These are phyloP conservation scores for Prochilodus magdalenae DNA, from an alignment of 2,113 vertebrate species.

Conservation along the genomic window DNA sequence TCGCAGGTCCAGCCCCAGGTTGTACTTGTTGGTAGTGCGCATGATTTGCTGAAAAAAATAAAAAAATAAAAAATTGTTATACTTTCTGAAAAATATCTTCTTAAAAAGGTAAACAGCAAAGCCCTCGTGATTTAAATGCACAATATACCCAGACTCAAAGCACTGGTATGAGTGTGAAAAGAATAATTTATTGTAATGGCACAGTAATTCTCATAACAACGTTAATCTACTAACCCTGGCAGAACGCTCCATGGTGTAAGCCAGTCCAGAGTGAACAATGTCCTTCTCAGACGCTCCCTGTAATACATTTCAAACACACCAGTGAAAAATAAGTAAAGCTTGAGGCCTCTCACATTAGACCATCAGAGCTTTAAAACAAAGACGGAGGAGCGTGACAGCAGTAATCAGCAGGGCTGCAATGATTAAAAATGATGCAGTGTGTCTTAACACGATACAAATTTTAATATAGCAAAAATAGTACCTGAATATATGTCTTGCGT, in stretches of 20 bases:
- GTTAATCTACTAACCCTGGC: slow-evolving; percentile 77
- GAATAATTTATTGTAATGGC: no score
- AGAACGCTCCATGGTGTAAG: slow-evolving; percentile 91
- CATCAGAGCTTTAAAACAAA: no score
- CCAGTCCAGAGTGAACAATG: slow-evolving; percentile 89
- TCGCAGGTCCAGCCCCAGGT: slow-evolving; percentile 88
- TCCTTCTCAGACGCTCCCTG: slow-evolving; percentile 92
- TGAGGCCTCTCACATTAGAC: no score
- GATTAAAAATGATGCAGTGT: no score
- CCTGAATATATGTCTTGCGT: no score
- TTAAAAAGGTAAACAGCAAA: not conserved
- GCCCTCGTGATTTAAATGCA: not conserved
- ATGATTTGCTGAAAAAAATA: slow-evolving; percentile 84
- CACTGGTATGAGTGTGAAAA: not conserved
- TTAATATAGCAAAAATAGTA: no score
- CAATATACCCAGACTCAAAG: not conserved
- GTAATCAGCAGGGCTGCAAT: no score
- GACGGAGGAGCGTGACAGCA: no score
- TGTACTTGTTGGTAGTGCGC: slow-evolving; percentile 91
- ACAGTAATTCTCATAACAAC: not conserved
- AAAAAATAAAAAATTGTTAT: no score
- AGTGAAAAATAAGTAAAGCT: no score
- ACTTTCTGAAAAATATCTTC: no score
- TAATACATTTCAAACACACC: not conserved
- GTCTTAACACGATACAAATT: no score